These are phyloP conservation scores for Phacellophora camtschatica DNA, from an alignment of 30 jellyfish, hydroid and myxozoan genomes.

Conservation along the genomic window DNA sequence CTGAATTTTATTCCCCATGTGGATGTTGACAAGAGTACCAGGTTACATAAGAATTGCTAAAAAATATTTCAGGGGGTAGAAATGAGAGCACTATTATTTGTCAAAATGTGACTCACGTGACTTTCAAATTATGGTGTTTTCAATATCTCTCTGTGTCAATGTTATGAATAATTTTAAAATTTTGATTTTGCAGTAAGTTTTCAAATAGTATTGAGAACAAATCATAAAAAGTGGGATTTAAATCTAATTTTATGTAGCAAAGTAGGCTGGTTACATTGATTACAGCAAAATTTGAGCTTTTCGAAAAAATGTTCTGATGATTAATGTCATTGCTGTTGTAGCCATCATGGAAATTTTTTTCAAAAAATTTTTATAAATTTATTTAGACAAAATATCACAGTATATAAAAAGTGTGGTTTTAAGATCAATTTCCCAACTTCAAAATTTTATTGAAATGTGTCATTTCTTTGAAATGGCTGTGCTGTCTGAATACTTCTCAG, in stretches of 20 bases:
- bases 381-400: neutral
- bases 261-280: no score
- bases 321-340: neutral
- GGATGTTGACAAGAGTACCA: neutral
- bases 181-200: neutral
- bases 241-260: neutral
- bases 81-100: neutral
- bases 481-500: no score
- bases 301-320: neutral
- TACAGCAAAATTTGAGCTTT: neutral
- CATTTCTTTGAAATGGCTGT: conserved; percentile 11
- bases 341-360: neutral
- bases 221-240: neutral
- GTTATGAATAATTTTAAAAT: neutral
- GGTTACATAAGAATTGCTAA: neutral
- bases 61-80: neutral
- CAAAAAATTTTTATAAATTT: no score
- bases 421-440: neutral
- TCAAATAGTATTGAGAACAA: neutral
- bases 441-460: neutral
- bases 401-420: neutral
- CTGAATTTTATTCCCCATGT: neutral
- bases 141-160: neutral
- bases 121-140: neutral
- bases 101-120: conserved; percentile 8